Base-by-base conservation (phyloP, 2,797 vertebrate genomes). In the Monodelphis domestica region DNA sequence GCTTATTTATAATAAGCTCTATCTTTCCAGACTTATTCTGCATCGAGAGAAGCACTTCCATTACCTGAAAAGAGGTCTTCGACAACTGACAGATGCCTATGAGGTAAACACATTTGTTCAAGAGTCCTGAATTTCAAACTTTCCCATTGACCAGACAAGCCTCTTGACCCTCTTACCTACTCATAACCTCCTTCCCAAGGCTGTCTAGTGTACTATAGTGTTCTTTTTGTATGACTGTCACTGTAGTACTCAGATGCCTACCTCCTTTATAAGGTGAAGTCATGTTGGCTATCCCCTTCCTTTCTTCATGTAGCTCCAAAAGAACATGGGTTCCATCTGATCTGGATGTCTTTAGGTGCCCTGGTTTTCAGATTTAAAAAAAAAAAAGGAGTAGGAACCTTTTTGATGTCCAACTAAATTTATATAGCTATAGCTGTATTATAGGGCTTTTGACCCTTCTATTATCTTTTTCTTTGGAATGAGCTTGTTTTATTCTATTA, bases 31-130 rank as follows among this genome's bases (percentile, higher is more conserved):
- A 96, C 99, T 99, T 0, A 89, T 99, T 28, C 98, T 99, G 97
- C 97, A 99, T 97, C 98, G 99, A 90, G 99, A 99, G 54, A 99
- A 99, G 95, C 99, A 99, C 97, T 99, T 99, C 98, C 99, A 99
- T 50, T 99, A 99, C 98, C 98, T 99, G 97, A 99, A 99, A 98
- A 99, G 99, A 98, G 99, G 99, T 90, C 99, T 99, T 97, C 99
- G 99, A 93, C 99, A 99, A 95, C 98, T 99, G 95, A 99, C 99
- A 0, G 99, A 99, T 26, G 98, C 99, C 33, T 99, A 99, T 0
- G 99, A 99, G 99, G 99, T 99, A 99, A 95, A 0, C 33, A 1
- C 9, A 1, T n/a, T 12, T 30, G 30, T 91, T n/a, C 17, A 24
- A 56, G 88, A 92, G 21, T 70, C 54, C 91, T 78, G 89, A 30